A percentile compares a stretch with the other conserved stretches of the same genome.
Evolutionary conservation across 2,888 invertebrate genomes (phyloP).

Genomic region (Notodonta dromedarius): DNA sequence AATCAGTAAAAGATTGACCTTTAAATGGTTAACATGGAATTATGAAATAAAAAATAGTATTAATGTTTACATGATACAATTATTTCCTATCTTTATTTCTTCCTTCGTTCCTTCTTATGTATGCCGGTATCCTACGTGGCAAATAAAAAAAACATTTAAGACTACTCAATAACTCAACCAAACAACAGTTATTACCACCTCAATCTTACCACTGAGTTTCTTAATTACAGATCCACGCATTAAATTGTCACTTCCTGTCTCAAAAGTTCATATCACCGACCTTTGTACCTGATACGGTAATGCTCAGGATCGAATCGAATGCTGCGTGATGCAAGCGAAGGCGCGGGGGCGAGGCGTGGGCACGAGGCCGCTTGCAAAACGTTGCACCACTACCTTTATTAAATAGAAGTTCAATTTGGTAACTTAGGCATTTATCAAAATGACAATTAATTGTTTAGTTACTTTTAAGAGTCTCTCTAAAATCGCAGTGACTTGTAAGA

Average conservation of each 20-base stretch:
- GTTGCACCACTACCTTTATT: slow-evolving; percentile 31
- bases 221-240: neutral
- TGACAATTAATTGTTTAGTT: neutral
- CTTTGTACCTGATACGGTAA: slow-evolving; percentile 30
- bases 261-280: slow-evolving; percentile 24
- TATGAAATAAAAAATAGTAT: neutral
- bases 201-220: neutral
- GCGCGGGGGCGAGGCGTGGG: slow-evolving; percentile 59
- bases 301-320: slow-evolving; percentile 8
- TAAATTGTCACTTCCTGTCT: neutral
- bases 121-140: no score
- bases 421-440: neutral
- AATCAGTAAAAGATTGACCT: no score
- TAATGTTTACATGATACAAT: neutral
- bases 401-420: slow-evolving; percentile 1
- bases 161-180: no score
- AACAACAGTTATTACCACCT: neutral
- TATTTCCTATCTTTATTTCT: no score
- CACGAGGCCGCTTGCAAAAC: slow-evolving; percentile 71
- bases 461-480: neutral
- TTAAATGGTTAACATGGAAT: no score
- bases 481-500: neutral
- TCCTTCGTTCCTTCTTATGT: no score
- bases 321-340: slow-evolving; percentile 42
- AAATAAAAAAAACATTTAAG: no score